phyloP scores from a whole-genome alignment of 2,113 vertebrate species.

The Azemiops feae region DNA sequence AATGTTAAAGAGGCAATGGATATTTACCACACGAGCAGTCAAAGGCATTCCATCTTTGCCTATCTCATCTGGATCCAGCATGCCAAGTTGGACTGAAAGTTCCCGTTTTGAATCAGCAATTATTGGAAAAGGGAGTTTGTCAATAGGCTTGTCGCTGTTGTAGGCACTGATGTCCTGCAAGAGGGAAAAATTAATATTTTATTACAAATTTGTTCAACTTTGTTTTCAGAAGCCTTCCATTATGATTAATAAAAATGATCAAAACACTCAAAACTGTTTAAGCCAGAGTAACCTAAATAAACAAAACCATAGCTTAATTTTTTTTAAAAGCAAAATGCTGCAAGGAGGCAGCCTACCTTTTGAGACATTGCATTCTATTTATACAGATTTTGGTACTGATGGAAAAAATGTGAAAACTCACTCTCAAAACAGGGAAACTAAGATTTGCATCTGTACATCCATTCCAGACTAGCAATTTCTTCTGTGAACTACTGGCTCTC shows the following conservation, averaged over 20 bases:
- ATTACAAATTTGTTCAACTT: neutral
- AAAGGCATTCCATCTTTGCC: constrained; percentile 87
- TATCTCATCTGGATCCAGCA: constrained; percentile 93
- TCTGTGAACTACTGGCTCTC: neutral
- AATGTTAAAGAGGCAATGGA: neutral
- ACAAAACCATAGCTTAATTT: neutral
- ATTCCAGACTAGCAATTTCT: neutral
- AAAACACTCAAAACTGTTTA: neutral
- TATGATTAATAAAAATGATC: neutral
- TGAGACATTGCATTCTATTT: neutral
- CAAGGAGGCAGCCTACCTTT: neutral
- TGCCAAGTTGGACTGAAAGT: constrained; percentile 85
- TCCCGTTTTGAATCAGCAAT: constrained; percentile 88
- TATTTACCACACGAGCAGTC: constrained; percentile 91
- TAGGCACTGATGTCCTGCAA: constrained; percentile 87
- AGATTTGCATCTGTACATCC: neutral
- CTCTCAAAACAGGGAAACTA: neutral
- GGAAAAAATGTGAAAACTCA: neutral
- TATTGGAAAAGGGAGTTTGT: constrained; percentile 88
- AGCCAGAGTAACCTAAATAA: neutral
- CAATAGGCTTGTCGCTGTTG: constrained; percentile 62
- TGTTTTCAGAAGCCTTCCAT: neutral
- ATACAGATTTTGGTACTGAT: neutral
- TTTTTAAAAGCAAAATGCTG: neutral
- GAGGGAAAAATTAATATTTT: neutral